These are phyloP conservation scores for Stictonetta naevosa DNA, from an alignment of 2,113 vertebrate species.

Conservation along the genomic window DNA sequence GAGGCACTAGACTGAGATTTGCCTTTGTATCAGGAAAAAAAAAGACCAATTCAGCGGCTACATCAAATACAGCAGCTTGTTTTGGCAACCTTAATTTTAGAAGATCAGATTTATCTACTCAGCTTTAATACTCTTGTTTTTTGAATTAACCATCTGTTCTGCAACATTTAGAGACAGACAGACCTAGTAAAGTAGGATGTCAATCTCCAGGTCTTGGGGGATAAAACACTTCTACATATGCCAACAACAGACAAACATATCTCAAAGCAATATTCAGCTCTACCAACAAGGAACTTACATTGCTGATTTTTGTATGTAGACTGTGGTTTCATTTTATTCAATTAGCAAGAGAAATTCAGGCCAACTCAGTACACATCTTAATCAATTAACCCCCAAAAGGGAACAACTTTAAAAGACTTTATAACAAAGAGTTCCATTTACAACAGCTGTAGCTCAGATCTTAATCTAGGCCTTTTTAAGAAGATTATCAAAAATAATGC, in stretches of 20 bases:
- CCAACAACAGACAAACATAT: not conserved
- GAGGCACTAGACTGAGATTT: not conserved
- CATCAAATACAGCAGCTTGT: conserved; percentile 30
- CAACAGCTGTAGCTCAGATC: conserved; percentile 13
- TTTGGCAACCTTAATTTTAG: conserved; percentile 43
- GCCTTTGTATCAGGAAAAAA: not conserved
- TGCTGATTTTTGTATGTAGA: not conserved
- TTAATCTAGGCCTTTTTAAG: conserved; percentile 11
- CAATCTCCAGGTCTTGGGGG: not conserved
- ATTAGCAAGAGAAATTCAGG: not conserved
- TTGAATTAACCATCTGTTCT: conserved; percentile 70
- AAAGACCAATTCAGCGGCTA: conserved; percentile 36
- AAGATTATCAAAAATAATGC: not conserved
- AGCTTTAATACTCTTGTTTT: conserved; percentile 55
- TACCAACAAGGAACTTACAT: not conserved
- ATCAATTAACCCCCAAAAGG: not conserved
- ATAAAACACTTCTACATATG: not conserved
- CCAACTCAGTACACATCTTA: not conserved
- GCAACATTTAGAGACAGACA: not conserved
- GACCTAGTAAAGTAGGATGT: not conserved
- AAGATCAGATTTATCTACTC: conserved; percentile 54
- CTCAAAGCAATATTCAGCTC: not conserved
- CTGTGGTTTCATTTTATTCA: not conserved
- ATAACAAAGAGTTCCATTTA: not conserved
- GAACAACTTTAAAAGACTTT: not conserved